Conservation (phyloP, 1,140 invertebrate genomes). For the Zaprionus ghesquierei region DNA sequence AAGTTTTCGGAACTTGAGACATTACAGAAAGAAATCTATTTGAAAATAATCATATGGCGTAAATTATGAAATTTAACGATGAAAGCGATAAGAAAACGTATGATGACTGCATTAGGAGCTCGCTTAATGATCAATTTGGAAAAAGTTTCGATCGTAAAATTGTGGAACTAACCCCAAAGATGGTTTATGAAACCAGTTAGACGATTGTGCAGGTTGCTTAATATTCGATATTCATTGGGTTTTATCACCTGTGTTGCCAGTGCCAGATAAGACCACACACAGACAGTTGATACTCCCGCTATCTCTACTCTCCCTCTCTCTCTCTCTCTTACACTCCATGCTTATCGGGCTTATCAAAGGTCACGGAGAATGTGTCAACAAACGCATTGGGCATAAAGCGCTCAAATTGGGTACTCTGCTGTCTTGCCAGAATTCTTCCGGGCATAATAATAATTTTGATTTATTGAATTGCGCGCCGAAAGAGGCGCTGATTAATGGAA, state of each 20-base stretch:
- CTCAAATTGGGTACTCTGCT: neutral
- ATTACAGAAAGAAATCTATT: conserved; percentile 56
- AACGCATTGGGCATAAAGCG: conserved; percentile 19
- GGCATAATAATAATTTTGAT: conserved; percentile 42
- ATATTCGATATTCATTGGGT: conserved; percentile 17
- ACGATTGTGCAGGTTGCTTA: conserved; percentile 23
- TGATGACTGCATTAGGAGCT: conserved; percentile 67
- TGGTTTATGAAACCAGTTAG: conserved; percentile 51
- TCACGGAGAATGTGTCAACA: conserved; percentile 30
- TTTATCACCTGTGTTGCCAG: conserved; percentile 68
- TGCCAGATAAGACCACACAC: conserved; percentile 56
- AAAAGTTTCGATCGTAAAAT: conserved; percentile 55
- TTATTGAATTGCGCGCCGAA: conserved; percentile 24
- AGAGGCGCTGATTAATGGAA: conserved; percentile 32
- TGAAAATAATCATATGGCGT: conserved; percentile 45
- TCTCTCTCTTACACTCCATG: neutral
- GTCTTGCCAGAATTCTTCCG: neutral
- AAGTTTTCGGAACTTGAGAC: conserved; percentile 48
- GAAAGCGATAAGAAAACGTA: conserved; percentile 45
- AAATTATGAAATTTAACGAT: conserved; percentile 47
- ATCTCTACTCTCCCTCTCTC: neutral
- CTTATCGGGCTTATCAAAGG: conserved; percentile 40
- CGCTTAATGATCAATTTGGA: conserved; percentile 40
- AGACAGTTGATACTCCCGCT: neutral
- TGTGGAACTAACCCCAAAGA: neutral